Percentiles rank a stretch among this genome's conserved stretches.
phyloP scores from a whole-genome alignment of 2,113 vertebrate genomes.

The Epinephelus cyanopodus region DNA sequence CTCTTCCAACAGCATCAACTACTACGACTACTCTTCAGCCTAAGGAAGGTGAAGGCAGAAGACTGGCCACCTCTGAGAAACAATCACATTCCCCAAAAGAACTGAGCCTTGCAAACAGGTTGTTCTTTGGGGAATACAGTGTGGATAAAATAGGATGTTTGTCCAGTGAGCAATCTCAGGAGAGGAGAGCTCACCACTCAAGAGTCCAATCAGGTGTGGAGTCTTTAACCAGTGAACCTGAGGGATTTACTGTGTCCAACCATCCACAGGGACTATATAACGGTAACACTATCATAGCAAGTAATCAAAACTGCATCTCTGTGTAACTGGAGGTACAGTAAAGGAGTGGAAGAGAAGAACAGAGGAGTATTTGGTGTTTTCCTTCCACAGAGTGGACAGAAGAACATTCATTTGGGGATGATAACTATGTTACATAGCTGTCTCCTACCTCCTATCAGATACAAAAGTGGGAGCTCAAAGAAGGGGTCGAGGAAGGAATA shows the following conservation, averaged over 20 bases:
- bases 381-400: neutral
- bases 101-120: constrained; percentile 47
- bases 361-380: neutral
- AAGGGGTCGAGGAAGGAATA: neutral
- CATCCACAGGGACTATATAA: constrained; percentile 30
- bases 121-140: constrained; percentile 41
- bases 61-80: constrained; percentile 52
- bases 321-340: neutral
- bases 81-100: constrained; percentile 46
- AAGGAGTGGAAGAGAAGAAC: neutral
- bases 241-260: constrained; percentile 59
- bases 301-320: neutral
- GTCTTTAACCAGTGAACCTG: constrained; percentile 28
- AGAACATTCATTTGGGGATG: neutral
- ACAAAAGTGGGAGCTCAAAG: neutral
- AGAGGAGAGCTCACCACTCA: constrained; percentile 56
- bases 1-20: neutral
- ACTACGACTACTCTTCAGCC: neutral
- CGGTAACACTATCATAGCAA: constrained; percentile 40
- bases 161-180: constrained; percentile 63
- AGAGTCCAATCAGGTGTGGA: constrained; percentile 68
- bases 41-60: neutral
- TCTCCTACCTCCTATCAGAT: constrained; percentile 2
- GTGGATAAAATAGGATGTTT: constrained; percentile 56
- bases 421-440: neutral